phyloP scores from a whole-genome alignment of 2,113 vertebrate genomes.

The Thryonomys swinderianus region DNA sequence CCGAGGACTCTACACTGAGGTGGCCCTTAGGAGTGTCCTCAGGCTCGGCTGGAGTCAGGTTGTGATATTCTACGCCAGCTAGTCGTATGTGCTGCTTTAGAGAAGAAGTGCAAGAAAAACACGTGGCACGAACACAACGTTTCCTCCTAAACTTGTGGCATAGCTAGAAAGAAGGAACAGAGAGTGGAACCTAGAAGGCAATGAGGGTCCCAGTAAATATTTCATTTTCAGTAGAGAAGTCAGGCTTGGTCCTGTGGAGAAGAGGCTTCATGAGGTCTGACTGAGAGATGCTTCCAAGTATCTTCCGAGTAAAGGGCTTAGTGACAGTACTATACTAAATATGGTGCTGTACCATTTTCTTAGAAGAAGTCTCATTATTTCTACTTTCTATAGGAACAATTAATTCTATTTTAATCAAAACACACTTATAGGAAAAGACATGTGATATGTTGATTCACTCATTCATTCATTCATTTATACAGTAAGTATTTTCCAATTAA shows the following conservation, averaged over 20 bases:
- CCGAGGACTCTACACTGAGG: too few species aligned
- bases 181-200: neutral
- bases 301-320: neutral
- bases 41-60: neutral
- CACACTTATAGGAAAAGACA: neutral
- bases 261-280: neutral
- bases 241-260: neutral
- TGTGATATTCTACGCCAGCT: neutral
- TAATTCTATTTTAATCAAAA: slow-evolving; percentile 13
- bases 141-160: neutral
- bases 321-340: neutral
- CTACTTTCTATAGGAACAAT: neutral
- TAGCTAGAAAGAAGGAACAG: neutral
- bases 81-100: neutral
- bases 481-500: neutral
- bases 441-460: neutral
- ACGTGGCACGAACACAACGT: neutral
- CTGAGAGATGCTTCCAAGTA: neutral
- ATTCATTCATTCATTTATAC: neutral
- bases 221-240: neutral
- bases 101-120: neutral
- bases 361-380: neutral
- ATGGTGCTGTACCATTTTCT: neutral
- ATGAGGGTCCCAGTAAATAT: neutral
- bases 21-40: neutral